A percentile compares a stretch with the other conserved stretches of the same genome.
These are phyloP conservation scores for Ctenopoma multispine DNA, from an alignment of 2,797 vertebrate genomes.

Conservation along the genomic window DNA sequence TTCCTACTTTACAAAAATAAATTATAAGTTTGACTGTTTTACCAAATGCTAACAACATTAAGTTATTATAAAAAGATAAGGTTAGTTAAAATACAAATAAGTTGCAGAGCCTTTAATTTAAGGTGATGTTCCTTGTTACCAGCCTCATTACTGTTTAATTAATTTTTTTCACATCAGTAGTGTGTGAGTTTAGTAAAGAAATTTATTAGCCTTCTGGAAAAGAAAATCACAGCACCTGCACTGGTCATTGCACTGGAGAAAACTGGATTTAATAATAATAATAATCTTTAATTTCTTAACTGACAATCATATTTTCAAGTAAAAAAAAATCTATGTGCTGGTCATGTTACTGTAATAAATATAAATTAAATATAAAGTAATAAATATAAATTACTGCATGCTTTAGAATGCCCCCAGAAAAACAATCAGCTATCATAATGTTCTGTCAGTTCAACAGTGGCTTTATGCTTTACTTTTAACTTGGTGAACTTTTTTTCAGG, in stretches of 20 bases:
- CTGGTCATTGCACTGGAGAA: too few species aligned
- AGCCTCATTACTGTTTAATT: background rate
- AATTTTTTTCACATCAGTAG: slow-evolving; percentile 3
- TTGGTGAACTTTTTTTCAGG: background rate
- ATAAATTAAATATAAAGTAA: too few species aligned
- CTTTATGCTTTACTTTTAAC: background rate
- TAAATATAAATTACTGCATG: too few species aligned
- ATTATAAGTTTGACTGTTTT: background rate
- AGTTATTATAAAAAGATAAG: too few species aligned
- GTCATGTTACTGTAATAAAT: too few species aligned
- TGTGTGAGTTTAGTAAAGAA: background rate
- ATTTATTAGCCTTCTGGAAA: background rate
- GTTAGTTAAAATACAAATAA: background rate
- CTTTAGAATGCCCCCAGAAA: too few species aligned
- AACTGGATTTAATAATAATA: too few species aligned
- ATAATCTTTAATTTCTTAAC: too few species aligned
- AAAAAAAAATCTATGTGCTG: too few species aligned
- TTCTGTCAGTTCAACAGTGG: background rate
- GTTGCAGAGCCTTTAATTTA: background rate
- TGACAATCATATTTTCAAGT: too few species aligned
- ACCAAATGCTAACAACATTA: background rate
- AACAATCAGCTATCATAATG: too few species aligned
- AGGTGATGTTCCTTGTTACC: background rate
- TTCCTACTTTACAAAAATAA: background rate
- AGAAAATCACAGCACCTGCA: background rate